phyloP scores from a whole-genome alignment of 2,888 invertebrate species.

The Sarcophaga rosellei region DNA sequence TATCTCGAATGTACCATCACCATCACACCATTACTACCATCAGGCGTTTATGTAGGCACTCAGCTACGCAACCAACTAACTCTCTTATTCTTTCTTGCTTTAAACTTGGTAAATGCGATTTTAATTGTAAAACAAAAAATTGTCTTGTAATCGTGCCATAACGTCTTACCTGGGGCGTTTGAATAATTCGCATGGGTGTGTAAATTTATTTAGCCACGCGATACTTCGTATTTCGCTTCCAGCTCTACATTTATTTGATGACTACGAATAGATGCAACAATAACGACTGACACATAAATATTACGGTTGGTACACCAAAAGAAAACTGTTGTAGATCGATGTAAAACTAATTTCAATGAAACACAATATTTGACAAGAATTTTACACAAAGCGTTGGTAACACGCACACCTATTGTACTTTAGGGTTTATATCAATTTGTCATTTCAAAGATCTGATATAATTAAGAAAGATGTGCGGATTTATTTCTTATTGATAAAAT shows the following conservation, averaged over 20 bases:
- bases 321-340: slow-evolving; percentile 52
- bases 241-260: slow-evolving; percentile 16
- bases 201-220: slow-evolving; percentile 54
- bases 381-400: too few species aligned
- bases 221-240: slow-evolving; percentile 35
- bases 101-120: slow-evolving; percentile 63
- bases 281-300: slow-evolving; percentile 4
- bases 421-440: too few species aligned
- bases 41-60: not conserved
- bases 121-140: slow-evolving; percentile 64
- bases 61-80: slow-evolving; percentile 15
- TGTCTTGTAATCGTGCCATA: slow-evolving; percentile 46
- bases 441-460: too few species aligned
- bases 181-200: slow-evolving; percentile 31
- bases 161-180: slow-evolving; percentile 49
- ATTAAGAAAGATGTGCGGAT: too few species aligned
- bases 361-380: too few species aligned
- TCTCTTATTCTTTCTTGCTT: not conserved
- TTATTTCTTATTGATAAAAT: too few species aligned
- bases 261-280: slow-evolving; percentile 13
- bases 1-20: slow-evolving; percentile 52
- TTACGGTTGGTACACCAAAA: not conserved
- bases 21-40: not conserved
- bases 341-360: too few species aligned
- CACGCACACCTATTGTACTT: too few species aligned